Evolutionary conservation across 2,888 invertebrate genomes (phyloP).

Genomic region (Eupithecia inturbata): DNA sequence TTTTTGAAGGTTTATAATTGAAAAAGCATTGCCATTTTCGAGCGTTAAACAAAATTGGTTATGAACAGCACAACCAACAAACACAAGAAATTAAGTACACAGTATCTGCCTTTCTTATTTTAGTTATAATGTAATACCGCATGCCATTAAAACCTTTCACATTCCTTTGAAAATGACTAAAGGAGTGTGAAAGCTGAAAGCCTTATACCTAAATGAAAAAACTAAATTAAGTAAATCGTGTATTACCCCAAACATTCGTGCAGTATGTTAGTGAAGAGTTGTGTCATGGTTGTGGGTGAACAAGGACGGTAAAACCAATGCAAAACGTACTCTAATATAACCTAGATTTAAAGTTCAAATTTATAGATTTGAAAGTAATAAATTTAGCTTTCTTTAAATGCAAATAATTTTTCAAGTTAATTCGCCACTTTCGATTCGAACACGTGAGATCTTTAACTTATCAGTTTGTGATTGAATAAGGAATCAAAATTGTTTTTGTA

Average conservation of each 20-base stretch:
- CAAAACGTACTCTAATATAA: conserved; percentile 12
- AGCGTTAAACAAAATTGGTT: neutral
- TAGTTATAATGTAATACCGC: neutral
- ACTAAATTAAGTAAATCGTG: conserved; percentile 29
- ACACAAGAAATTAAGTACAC: neutral
- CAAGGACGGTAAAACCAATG: conserved; percentile 44
- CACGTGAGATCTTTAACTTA: neutral
- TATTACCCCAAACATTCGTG: conserved; percentile 39
- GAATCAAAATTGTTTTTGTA: neutral
- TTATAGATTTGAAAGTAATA: neutral
- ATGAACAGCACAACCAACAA: neutral
- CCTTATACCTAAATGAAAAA: neutral
- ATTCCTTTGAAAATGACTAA: neutral
- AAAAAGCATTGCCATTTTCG: neutral
- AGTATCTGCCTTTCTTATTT: neutral
- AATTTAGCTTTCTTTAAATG: neutral
- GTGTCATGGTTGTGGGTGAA: conserved; percentile 40
- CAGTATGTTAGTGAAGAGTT: conserved; percentile 45
- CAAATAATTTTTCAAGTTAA: neutral
- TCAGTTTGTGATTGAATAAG: neutral
- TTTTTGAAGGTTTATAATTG: conserved; percentile 5
- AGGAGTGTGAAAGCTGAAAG: neutral
- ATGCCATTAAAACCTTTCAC: conserved; percentile 3
- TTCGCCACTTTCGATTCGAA: neutral
- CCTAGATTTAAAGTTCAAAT: neutral